These are phyloP conservation scores for Cyprinella venusta DNA, from an alignment of 2,797 vertebrate species.

Conservation along the genomic window DNA sequence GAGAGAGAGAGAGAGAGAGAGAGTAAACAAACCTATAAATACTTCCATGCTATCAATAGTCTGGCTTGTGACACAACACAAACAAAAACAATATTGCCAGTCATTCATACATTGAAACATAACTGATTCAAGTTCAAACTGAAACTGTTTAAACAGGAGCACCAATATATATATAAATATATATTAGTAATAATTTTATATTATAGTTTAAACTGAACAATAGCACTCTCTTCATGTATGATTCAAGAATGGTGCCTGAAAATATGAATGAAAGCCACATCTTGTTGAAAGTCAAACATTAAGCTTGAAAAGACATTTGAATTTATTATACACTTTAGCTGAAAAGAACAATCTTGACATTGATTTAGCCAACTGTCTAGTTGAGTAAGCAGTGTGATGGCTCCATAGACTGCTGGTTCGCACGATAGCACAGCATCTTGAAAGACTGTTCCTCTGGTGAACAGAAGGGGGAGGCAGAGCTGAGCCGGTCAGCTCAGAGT, in stretches of 20 bases:
- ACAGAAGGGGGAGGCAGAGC: constrained; percentile 10
- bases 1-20: constrained; percentile 16
- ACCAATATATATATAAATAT: too few species aligned
- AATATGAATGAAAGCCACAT: neutral
- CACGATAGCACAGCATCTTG: too few species aligned
- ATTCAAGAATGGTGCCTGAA: neutral
- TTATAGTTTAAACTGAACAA: neutral
- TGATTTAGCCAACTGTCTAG: neutral
- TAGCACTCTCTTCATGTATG: neutral
- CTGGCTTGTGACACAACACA: constrained; percentile 4
- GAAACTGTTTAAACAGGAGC: neutral
- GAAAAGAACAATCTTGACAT: neutral
- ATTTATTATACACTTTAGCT: neutral
- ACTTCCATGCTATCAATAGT: constrained; percentile 14
- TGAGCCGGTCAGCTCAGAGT: neutral
- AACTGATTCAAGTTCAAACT: neutral
- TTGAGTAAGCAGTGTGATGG: neutral
- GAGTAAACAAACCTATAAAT: constrained; percentile 45
- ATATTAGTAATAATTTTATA: too few species aligned
- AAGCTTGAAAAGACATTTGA: neutral
- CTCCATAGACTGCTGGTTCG: too few species aligned
- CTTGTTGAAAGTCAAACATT: neutral
- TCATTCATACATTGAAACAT: neutral
- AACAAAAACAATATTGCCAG: neutral
- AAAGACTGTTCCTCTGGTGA: neutral